These are phyloP conservation scores for Sesia apiformis DNA, from an alignment of 2,888 invertebrate genomes.

Conservation along the genomic window DNA sequence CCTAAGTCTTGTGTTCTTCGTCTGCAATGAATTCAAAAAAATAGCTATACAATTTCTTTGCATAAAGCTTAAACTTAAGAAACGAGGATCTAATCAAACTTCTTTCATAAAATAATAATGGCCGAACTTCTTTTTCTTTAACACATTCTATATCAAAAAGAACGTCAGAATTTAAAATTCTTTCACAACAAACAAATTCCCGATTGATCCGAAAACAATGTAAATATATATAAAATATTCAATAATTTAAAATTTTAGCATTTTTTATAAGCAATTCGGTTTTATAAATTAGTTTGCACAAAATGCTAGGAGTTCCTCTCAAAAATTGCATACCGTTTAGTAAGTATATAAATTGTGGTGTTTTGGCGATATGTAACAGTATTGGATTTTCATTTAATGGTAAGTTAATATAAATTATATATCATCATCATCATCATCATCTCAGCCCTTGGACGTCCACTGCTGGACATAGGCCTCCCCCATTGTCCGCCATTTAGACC, in stretches of 20 bases:
- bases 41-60: too few relatives aligned
- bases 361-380: not conserved
- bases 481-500: too few relatives aligned
- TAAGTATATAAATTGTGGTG: not conserved
- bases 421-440: too few relatives aligned
- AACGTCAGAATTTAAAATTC: constrained; percentile 5
- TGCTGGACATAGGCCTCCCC: too few relatives aligned
- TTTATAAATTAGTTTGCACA: not conserved
- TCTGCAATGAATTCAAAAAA: too few relatives aligned
- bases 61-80: too few relatives aligned
- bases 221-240: constrained; percentile 18
- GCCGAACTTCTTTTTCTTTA: not conserved
- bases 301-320: not conserved
- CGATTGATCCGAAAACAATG: constrained; percentile 35
- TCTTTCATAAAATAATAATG: too few relatives aligned
- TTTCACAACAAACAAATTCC: constrained; percentile 15
- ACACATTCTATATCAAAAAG: constrained; percentile 1
- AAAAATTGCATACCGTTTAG: not conserved
- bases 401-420: too few relatives aligned
- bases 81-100: too few relatives aligned
- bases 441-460: too few relatives aligned
- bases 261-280: not conserved
- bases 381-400: not conserved
- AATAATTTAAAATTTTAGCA: not conserved
- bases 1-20: too few relatives aligned